A percentile compares a stretch with the other conserved stretches of the same genome.
phyloP scores from a whole-genome alignment of 2,888 invertebrate species.

The Schrankia costaestrigalis region DNA sequence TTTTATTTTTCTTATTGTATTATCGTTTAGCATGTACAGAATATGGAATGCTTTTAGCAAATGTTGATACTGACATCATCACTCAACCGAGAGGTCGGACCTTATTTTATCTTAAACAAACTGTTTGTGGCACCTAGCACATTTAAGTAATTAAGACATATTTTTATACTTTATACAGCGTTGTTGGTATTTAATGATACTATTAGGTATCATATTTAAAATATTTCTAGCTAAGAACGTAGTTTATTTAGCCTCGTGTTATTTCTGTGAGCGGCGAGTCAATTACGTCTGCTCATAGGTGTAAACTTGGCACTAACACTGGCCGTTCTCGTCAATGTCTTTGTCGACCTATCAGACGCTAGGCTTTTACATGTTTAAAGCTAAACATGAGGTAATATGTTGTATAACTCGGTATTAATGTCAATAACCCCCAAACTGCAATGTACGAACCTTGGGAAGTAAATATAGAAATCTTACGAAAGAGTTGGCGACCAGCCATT shows the following conservation, averaged over 20 bases:
- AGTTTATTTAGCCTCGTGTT: slow-evolving; percentile 57
- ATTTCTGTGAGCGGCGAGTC: slow-evolving; percentile 54
- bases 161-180: no score
- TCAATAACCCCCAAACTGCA: slow-evolving; percentile 78
- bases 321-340: slow-evolving; percentile 40
- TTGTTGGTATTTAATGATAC: no score
- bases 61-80: slow-evolving; percentile 40
- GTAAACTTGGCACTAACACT: slow-evolving; percentile 69
- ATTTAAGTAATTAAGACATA: no score
- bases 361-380: slow-evolving; percentile 42
- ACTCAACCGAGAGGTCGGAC: slow-evolving; percentile 28
- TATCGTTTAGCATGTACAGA: slow-evolving; percentile 35
- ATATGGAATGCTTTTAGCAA: slow-evolving; percentile 34
- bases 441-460: slow-evolving; percentile 70
- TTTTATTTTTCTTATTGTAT: not conserved
- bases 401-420: slow-evolving; percentile 64
- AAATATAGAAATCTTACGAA: slow-evolving; percentile 72
- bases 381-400: slow-evolving; percentile 55
- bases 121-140: no score
- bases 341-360: slow-evolving; percentile 31
- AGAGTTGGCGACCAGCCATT: slow-evolving; percentile 70
- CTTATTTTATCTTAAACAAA: slow-evolving; percentile 12
- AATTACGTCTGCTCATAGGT: slow-evolving; percentile 40
- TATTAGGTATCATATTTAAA: no score
- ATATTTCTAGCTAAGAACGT: no score